Percentiles rank a stretch among this genome's conserved stretches.
These are phyloP conservation scores for Rhincodon typus DNA, from an alignment of 2,797 vertebrate species.

Conservation along the genomic window DNA sequence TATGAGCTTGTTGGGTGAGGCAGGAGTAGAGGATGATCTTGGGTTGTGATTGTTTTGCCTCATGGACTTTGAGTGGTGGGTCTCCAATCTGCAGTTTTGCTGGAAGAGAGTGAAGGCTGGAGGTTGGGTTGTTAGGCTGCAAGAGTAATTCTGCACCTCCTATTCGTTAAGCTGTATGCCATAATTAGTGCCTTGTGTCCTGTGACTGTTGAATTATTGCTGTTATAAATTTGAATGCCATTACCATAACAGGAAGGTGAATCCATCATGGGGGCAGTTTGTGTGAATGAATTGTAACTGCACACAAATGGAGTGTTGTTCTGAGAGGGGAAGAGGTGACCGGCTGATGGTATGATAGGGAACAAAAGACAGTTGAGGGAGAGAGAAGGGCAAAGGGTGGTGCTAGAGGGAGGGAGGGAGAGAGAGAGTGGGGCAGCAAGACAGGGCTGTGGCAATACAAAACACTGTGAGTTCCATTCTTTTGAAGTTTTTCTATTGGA, in stretches of 20 bases:
- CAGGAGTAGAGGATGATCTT: background rate
- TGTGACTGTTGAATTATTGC: background rate
- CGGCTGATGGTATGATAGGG: no score
- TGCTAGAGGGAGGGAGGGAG: background rate
- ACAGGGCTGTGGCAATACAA: background rate
- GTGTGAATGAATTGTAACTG: background rate
- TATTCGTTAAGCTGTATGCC: background rate
- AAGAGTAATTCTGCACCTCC: background rate
- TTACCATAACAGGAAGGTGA: background rate
- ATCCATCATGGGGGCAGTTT: background rate
- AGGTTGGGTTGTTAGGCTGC: background rate
- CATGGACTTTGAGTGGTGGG: background rate
- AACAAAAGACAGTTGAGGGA: no score
- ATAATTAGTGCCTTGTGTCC: background rate
- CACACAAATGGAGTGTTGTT: background rate
- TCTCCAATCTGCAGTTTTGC: background rate
- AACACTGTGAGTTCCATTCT: background rate
- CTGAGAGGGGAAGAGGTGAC: background rate
- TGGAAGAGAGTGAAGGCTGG: background rate
- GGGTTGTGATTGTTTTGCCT: background rate
- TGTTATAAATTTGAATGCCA: background rate
- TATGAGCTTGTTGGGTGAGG: background rate
- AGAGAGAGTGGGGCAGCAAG: background rate
- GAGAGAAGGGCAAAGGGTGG: background rate
- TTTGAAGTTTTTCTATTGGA: background rate